These are phyloP conservation scores for Tapirus indicus DNA, from an alignment of 2,797 vertebrate species.

Conservation along the genomic window DNA sequence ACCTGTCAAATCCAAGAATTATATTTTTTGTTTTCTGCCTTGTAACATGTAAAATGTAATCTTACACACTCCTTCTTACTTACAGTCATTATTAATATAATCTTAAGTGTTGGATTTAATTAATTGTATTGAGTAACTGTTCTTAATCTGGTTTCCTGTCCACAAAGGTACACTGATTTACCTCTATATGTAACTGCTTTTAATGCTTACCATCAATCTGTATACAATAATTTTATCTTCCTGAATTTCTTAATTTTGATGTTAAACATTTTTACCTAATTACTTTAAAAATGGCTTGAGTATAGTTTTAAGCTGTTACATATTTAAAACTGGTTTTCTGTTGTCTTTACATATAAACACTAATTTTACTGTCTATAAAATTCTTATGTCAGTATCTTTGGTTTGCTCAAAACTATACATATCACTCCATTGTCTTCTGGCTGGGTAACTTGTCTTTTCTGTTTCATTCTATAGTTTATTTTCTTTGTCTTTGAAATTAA, in stretches of 20 bases:
- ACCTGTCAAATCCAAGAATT: background rate
- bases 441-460: background rate
- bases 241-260: conserved; percentile 41
- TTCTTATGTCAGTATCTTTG: background rate
- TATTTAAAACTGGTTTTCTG: conserved; percentile 17
- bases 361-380: background rate
- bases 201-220: background rate
- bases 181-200: background rate
- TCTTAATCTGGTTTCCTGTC: background rate
- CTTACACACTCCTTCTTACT: background rate
- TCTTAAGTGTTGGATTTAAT: background rate
- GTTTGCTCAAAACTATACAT: background rate
- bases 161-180: background rate
- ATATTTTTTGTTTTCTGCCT: background rate
- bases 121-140: conserved; percentile 6
- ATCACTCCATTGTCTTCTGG: background rate
- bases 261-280: background rate
- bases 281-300: background rate
- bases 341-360: background rate
- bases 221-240: background rate
- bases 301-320: background rate
- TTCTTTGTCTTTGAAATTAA: background rate
- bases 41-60: background rate
- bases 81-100: background rate
- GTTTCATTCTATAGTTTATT: background rate